Evolutionary conservation across 2,797 vertebrate species (phyloP), one percentile per base, ranked within the genome.

Genomic region (Triplophysa bombifrons): DNA sequence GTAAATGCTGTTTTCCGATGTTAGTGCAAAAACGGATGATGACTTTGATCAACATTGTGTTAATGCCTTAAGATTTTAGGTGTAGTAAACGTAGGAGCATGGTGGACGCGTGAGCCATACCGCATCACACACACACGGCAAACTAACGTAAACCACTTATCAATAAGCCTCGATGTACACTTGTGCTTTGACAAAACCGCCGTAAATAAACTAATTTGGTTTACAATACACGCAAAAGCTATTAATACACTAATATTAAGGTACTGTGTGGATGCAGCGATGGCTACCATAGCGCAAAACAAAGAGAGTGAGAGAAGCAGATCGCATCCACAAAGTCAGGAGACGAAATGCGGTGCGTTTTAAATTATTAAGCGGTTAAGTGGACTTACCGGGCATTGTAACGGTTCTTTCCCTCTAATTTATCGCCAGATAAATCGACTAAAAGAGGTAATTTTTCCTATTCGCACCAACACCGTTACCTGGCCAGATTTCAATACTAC

Each of bases 401-500:
- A 41, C 17, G 46, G 60, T n/a, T 63, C 74, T 56, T 53, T 38
- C 58, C 44, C 71, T 38, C 44, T 22, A 51, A 55, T 80, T 44
- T 66, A 78, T 38, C 69, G 4, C 58, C 53, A 80, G 67, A 67
- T 38, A 74, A 67, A 16, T 79, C 38, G 67, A 60, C 25, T 72
- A 65, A 71, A 61, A 75, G 38, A 71, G 34, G 16, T 80, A 53
- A 76, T 75, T 70, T 38, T 77, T 53, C 80, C 76, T 73, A 53
- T 81, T 78, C 76, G 73, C 80, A 51, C 38, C 61, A 60, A 82
- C 82, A 84, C 82, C 80, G 84, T 85, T 85, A 85, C 80, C 84
- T 82, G 84, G 84, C 73, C 79, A 80, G 65, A 66, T 76, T 85
- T 85, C 80, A 80, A 82, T 61, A 56, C 80, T 82, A 84, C 82